phyloP scores from a whole-genome alignment of 2,113 vertebrate species.

The Drymodes brunneopygia region DNA sequence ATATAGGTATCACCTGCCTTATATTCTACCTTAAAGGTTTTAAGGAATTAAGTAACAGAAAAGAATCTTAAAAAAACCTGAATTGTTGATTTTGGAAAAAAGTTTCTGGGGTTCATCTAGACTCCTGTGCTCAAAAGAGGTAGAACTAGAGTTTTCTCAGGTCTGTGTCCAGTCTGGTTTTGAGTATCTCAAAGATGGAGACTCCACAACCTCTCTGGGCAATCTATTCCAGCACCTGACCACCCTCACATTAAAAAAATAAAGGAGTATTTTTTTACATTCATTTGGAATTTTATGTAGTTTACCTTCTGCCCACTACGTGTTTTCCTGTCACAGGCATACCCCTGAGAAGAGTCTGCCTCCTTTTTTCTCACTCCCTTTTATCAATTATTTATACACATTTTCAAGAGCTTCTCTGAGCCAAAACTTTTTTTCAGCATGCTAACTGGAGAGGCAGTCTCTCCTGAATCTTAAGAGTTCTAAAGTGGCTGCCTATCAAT shows the following conservation, averaged over 20 bases:
- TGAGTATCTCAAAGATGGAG: not conserved
- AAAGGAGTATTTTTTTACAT: not conserved
- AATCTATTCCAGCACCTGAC: not conserved
- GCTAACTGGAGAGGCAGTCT: not conserved
- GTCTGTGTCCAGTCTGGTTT: not conserved
- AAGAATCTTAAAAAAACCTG: not conserved
- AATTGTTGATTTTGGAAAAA: not conserved
- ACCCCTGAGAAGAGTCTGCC: not conserved
- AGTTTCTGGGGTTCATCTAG: not conserved
- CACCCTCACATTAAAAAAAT: not conserved
- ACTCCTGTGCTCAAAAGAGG: not conserved
- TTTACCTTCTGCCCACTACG: not conserved
- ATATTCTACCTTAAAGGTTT: not conserved
- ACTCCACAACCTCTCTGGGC: not conserved
- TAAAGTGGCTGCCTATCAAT: not conserved
- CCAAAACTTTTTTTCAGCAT: not conserved
- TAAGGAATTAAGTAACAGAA: not conserved
- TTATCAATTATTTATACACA: not conserved
- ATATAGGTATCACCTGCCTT: not conserved
- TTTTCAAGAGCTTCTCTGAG: not conserved
- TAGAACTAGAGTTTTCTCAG: not conserved
- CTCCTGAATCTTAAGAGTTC: not conserved
- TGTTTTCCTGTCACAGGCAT: not conserved
- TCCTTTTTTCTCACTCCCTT: not conserved
- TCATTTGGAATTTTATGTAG: not conserved